These are phyloP conservation scores for Amblyopsis hoosieri DNA, from an alignment of 2,797 vertebrate species.

Conservation along the genomic window DNA sequence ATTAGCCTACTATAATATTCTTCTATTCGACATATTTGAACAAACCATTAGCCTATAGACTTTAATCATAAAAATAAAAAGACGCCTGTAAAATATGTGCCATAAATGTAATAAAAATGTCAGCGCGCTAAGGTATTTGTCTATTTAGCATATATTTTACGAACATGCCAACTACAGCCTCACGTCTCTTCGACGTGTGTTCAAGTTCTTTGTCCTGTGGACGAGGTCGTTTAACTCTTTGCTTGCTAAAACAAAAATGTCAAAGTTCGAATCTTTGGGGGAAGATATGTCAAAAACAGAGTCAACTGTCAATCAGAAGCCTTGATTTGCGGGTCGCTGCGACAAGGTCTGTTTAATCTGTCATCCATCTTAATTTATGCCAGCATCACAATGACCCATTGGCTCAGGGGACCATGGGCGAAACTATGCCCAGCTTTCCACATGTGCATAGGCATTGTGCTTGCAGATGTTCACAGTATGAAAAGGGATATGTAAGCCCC, in stretches of 20 bases:
- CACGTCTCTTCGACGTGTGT: too few relatives aligned
- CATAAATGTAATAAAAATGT: neutral
- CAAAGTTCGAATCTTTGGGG: conserved; percentile 2
- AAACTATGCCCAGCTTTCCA: conserved; percentile 83
- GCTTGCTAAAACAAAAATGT: neutral
- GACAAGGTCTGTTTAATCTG: conserved; percentile 89
- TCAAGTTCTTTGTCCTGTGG: neutral
- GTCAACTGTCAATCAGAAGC: conserved; percentile 84
- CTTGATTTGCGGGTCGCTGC: conserved; percentile 84
- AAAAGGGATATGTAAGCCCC: conserved; percentile 58
- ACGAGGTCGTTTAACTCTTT: too few relatives aligned
- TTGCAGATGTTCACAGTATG: conserved; percentile 57
- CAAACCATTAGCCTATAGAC: too few relatives aligned
- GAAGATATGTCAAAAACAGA: conserved; percentile 83
- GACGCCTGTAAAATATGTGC: neutral
- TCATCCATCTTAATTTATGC: conserved; percentile 99
- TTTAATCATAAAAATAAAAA: too few relatives aligned
- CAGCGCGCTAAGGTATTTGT: too few relatives aligned
- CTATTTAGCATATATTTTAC: neutral
- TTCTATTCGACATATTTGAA: neutral
- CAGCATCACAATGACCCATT: conserved; percentile 90
- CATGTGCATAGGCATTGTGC: conserved; percentile 74
- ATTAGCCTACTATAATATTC: neutral
- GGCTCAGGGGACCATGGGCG: conserved; percentile 84
- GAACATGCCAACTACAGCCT: neutral